phyloP scores from a whole-genome alignment of 2,113 vertebrate genomes.

The Stercorarius parasiticus region DNA sequence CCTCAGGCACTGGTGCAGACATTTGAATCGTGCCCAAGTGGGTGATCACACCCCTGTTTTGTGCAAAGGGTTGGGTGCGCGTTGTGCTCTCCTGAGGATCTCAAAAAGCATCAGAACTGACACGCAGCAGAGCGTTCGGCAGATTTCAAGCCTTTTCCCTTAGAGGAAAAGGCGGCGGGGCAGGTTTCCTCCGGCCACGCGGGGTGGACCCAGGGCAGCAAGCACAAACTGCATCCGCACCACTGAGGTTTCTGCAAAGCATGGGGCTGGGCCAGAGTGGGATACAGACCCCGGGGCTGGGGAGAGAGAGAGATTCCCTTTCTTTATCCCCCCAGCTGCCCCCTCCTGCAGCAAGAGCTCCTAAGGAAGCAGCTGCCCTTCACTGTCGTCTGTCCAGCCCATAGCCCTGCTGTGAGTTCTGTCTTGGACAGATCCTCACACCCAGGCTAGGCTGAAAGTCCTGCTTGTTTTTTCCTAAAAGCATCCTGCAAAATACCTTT shows the following conservation, averaged over 20 bases:
- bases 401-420: background rate
- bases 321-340: background rate
- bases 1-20: rapidly evolving
- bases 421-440: background rate
- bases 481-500: background rate
- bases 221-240: background rate
- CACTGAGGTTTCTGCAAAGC: background rate
- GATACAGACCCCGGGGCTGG: background rate
- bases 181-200: background rate
- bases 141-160: background rate
- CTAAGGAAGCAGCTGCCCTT: background rate
- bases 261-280: background rate
- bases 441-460: background rate
- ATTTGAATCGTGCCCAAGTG: background rate
- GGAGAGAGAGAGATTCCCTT: background rate
- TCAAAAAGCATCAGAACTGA: background rate
- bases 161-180: background rate
- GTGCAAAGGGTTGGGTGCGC: background rate
- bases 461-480: background rate
- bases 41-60: background rate
- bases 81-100: background rate
- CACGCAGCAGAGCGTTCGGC: rapidly evolving
- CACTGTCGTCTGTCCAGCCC: background rate
- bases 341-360: background rate
- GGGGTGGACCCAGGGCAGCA: rapidly evolving